Base-by-base conservation (phyloP, 2,888 invertebrate genomes). In the Acrocyrtus sp. region DNA sequence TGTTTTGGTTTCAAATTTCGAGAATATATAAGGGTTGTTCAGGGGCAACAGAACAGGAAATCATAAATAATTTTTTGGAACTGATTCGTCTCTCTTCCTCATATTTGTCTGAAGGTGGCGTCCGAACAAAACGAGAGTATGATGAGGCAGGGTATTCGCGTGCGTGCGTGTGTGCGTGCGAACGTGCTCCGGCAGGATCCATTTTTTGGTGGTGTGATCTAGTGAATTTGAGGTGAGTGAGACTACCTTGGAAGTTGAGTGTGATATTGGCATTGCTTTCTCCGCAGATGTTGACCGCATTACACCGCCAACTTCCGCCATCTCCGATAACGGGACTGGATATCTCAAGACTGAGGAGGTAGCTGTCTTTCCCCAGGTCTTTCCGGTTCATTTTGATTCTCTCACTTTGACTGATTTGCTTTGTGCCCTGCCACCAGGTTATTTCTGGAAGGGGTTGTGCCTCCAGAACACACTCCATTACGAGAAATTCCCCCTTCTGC, bases 231-330 rank as follows among this genome's bases (percentile, higher is more conserved):
- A 12, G 47, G n/a, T 34, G 21, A 43, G 27, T 27, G 21, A 22
- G 17, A 41, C 22, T 92, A 95, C 96, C 96, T 93, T 96, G 95
- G 89, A 98, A 96, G 87, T 99, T 99, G 84, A 99, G 93, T 84
- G 98, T 96, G 88, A 99, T 98, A 87, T 98, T 99, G 83, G 99
- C 99, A 89, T 99, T 99, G 88, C 97, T 97, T 89, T 99, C 98
- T 86, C 99, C 99, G 87, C 92, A 93, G 86, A 92, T 91, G 89
- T 99, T 99, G 88, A 96, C 93, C 83, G 98, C 99, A 86, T 98
- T 98, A 89, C 98, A 98, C 84, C 98, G 92, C 89, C 98, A 99
- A 86, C 95, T 95, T 82, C 99, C 99, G 83, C 98, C 98, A 86
- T 99, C 98, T 84, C 94, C 93, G 84, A 92, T 93, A 80, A 94